Evolutionary conservation across 2,888 invertebrate genomes (phyloP), one percentile per base, ranked within the genome.

Genomic region (Ditula angustiorana): DNA sequence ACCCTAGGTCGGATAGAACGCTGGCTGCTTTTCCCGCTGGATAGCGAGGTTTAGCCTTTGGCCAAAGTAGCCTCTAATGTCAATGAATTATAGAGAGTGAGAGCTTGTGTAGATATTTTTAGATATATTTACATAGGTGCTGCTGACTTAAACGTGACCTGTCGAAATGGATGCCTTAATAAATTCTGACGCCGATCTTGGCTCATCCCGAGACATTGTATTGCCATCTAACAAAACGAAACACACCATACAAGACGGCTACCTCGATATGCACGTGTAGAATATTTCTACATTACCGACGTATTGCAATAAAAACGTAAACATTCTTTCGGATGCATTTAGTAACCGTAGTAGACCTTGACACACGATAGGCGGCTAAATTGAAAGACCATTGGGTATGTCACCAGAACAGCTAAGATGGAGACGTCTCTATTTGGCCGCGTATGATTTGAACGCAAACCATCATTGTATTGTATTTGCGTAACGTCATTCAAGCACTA

Each of bases 271-370:
- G 57, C 23, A 46, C 49, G 58, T 55, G 56, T 66, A 61, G 69
- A 69, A 70, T 70, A 67, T 68, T 68, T 57, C 57, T 44, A 50
- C 41, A 57, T 24, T 56, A 30, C 61, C 66, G 52, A 57, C 59
- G 59, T 68, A 70, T 71, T 70, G 73, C 71, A 71, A 69, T 68
- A 71, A 65, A 56, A 66, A 63, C 70, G 70, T 61, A 64, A 67
- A 67, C 58, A 69, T 72, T 67, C 44, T 47, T 61, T 58, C 58
- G 58, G 67, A 67, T 67, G 67, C 69, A 69, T 69, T 67, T 69
- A 67, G 69, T 67, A 69, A 69, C 56, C 60, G 66, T 50, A 26
- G 71, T 67, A 66, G 66, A 70, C 74, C 74, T 74, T 74, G 74
- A 74, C 74, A 71, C 61, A 49, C 11, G 37, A 56, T 67, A 66